Evolutionary conservation across 2,113 vertebrate species (phyloP), one percentile per base, ranked within the genome.

Genomic region (Apus apus): DNA sequence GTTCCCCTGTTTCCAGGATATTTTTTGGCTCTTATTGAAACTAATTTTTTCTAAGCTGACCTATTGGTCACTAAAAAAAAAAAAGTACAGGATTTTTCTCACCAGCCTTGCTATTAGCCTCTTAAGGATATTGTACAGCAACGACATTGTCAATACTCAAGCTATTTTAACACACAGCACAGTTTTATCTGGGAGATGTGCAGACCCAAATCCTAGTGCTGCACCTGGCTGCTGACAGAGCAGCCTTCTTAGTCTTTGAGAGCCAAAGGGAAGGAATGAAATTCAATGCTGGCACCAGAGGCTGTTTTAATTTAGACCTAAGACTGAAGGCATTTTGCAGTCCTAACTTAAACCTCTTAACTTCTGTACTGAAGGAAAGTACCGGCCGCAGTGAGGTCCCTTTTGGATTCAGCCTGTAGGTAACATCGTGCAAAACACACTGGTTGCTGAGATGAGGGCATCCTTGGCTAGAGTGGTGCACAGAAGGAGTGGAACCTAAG

Each of bases 391-490:
- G 9, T 13, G 43, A 56, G 85, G n/a, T 30, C 8, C 21, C 56
- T 26, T 29, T n/a, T 3, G 5, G 23, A 64, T 74, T 51, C 65
- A 66, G 34, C 34, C 43, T 34, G 15, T 34, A 36, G 64, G 43
- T 48, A 61, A 67, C 0, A 0, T 30, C 0, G 0, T 15, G 15
- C 27, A 36, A 66, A 85, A 54, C 32, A 32, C 70, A 80, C 17
- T 7, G 3, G 2, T 25, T 65, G 56, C 27, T 64, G 64, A 43
- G 38, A 45, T 11, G 13, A 25, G 19, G 38, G 12, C 67, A 36
- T 57, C 29, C 57, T 56, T 30, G 40, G 34, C 27, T 60, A 20
- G 15, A 4, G 29, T 4, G 57, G 61, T 53, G 61, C n/a, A 54
- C 67, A 13, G 67, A 57, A 78, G 45, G 9, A 51, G 25, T 19